Evolutionary conservation across 1,140 invertebrate species (phyloP).

Genomic region (Zaprionus camerounensis): DNA sequence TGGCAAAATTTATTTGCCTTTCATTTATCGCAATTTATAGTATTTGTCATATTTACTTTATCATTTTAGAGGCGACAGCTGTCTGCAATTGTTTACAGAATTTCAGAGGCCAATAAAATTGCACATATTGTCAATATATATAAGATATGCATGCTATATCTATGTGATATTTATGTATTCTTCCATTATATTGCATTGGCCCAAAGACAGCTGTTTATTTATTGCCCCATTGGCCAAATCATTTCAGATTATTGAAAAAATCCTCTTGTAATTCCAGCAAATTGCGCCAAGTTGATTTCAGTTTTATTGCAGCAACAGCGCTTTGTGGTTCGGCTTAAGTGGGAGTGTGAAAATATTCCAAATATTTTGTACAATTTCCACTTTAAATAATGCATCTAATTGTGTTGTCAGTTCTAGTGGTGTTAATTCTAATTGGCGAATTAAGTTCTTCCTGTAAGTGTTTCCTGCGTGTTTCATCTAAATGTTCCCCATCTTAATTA

Average conservation of each 20-base stretch:
- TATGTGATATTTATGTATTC: neutral
- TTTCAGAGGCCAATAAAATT: conserved; percentile 3
- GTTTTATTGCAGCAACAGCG: conserved; percentile 5
- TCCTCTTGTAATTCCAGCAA: neutral
- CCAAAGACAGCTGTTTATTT: conserved; percentile 25
- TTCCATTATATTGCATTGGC: neutral
- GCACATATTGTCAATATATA: conserved; percentile 1
- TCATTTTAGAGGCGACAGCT: conserved; percentile 15
- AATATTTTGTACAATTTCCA: neutral
- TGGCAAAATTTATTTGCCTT: neutral
- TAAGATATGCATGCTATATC: neutral
- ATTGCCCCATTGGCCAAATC: conserved; percentile 10
- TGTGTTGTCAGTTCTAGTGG: neutral
- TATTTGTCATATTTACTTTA: conserved; percentile 10
- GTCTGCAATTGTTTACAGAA: conserved; percentile 3
- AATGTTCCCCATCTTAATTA: neutral
- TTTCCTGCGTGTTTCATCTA: too few species aligned
- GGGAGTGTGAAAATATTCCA: neutral
- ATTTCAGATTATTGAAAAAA: conserved; percentile 7
- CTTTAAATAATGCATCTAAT: neutral
- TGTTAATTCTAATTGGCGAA: neutral
- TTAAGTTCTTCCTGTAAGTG: too few species aligned
- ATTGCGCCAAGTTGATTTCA: conserved; percentile 5
- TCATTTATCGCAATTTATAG: conserved; percentile 2
- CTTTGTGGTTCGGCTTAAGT: neutral